Conservation (phyloP, 2,113 vertebrate genomes). For the Pheucticus melanocephalus region DNA sequence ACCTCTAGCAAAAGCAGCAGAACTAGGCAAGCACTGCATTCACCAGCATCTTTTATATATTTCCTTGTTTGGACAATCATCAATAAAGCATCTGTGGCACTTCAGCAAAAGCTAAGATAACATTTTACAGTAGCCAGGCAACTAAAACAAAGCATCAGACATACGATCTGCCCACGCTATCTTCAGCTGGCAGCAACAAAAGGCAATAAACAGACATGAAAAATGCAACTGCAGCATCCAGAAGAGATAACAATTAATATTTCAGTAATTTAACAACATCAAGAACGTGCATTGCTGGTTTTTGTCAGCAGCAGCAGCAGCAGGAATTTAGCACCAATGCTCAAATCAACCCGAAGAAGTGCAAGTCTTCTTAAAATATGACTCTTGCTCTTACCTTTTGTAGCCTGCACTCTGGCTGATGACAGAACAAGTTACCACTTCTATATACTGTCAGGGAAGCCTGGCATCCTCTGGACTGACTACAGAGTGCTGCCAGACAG, state of each 20-base stretch:
- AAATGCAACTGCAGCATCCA: conserved; percentile 8
- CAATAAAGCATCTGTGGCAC: conserved; percentile 45
- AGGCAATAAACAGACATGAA: conserved; percentile 31
- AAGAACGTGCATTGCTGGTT: background rate
- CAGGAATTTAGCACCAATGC: conserved; percentile 4
- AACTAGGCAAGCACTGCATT: background rate
- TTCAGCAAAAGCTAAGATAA: conserved; percentile 45
- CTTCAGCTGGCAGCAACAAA: conserved; percentile 24
- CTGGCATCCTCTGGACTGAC: background rate
- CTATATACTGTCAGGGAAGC: background rate
- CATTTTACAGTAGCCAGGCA: conserved; percentile 56
- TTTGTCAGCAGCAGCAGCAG: background rate
- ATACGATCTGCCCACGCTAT: conserved; percentile 3
- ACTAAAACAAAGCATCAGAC: conserved; percentile 53
- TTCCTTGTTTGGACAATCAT: conserved; percentile 28
- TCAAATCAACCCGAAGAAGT: background rate
- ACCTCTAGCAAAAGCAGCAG: conserved; percentile 19
- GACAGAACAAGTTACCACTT: background rate
- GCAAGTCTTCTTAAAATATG: background rate
- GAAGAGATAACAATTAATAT: conserved; percentile 36
- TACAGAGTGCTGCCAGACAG: background rate
- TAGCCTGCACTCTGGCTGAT: background rate
- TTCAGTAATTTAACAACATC: background rate
- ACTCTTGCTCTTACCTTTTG: conserved; percentile 2
- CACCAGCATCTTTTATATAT: background rate